Evolutionary conservation across 2,888 invertebrate genomes (phyloP), one percentile per base, ranked within the genome.

Genomic region (Polydrusus cervinus): DNA sequence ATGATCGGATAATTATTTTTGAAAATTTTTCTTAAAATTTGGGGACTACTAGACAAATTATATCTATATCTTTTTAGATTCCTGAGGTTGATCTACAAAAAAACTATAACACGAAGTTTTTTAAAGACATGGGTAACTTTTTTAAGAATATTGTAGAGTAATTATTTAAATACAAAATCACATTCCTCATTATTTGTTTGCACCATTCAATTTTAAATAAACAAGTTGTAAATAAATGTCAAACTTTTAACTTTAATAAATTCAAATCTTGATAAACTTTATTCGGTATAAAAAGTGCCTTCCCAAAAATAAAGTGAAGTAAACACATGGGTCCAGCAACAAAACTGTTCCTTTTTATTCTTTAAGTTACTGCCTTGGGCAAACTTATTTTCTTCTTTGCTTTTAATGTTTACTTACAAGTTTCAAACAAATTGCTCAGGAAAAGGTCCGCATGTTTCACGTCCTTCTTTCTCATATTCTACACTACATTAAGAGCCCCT

Each of bases 341-440:
- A 99, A 95, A 51, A 99, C 98, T 3, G 98, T 98, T 62, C 99
- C 99, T 86, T 99, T 99, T 86, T 98, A 99, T 84, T 97, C 97
- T 65, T 95, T 95, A 96, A 76, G 66, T 71, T 76, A 67, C 70
- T 61, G 71, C 74, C 73, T 78, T 49, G 81, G 80, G 81, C 80
- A 79, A 81, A 81, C 81, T 81, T 81, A 80, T 82, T 83, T 81
- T 81, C 80, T 79, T 80, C 79, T 81, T 80, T 79, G 77, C 78
- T 80, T 82, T 79, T 79, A 81, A 80, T 80, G 80, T 79, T 79
- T 78, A 77, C 78, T 77, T 76, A 71, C 75, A 76, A 80, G 79
- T 79, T 79, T 79, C 77, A 79, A 79, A 78, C 79, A 82, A 81
- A 80, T 81, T 79, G 79, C 78, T 79, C 78, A 73, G 78, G 79